Conservation (phyloP, 2,888 invertebrate species). For the Drosophila algonquin region DNA sequence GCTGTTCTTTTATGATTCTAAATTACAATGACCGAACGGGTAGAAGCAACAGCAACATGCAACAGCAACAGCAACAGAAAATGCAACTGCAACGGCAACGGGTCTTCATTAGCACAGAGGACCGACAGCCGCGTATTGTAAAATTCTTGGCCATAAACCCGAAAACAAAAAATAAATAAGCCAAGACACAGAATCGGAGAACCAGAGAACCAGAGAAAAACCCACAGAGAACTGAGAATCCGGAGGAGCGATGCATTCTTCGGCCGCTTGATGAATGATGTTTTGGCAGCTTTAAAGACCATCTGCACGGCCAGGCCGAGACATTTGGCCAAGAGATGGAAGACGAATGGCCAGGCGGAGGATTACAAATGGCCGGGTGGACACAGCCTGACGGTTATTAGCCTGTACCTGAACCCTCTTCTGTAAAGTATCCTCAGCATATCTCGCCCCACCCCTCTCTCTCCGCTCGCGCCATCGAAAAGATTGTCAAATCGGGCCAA, state of each 20-base stretch:
- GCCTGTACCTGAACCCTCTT: conserved; percentile 32
- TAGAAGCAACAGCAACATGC: neutral
- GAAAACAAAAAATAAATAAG: conserved; percentile 64
- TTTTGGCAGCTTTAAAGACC: conserved; percentile 39
- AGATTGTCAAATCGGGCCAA: conserved; percentile 8
- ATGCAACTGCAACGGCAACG: conserved; percentile 45
- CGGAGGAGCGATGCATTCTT: neutral
- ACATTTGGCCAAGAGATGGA: conserved; percentile 14
- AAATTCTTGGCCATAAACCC: conserved; percentile 58
- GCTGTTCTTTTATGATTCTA: conserved; percentile 69
- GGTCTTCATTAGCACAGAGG: conserved; percentile 68
- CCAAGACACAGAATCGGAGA: conserved; percentile 17
- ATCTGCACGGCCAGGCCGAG: conserved; percentile 1
- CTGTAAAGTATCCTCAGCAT: conserved; percentile 6
- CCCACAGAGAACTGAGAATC: neutral
- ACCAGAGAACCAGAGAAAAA: too few species aligned
- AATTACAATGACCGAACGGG: conserved; percentile 54
- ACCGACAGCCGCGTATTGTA: conserved; percentile 36
- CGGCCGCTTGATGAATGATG: conserved; percentile 57
- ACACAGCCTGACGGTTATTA: conserved; percentile 52
- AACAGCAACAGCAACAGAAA: conserved; percentile 1
- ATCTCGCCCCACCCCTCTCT: neutral
- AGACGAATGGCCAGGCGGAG: conserved; percentile 51
- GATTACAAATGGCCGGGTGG: conserved; percentile 55
- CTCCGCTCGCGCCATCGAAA: neutral